phyloP scores from a whole-genome alignment of 2,888 invertebrate genomes.

The Erpobdella octoculata region DNA sequence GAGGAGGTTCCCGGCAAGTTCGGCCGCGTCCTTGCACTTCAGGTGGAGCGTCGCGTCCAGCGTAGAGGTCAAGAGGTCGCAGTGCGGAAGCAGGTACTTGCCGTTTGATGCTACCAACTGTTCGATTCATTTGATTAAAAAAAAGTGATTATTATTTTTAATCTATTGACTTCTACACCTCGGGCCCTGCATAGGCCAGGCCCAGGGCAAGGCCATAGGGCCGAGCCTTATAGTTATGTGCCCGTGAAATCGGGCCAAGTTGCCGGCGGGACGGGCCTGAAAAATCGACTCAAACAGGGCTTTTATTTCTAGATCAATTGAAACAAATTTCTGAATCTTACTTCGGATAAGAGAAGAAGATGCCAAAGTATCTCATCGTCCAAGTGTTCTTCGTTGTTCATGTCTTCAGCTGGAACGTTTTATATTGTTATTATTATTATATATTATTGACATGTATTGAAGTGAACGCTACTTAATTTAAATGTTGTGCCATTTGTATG shows the following conservation, averaged over 20 bases:
- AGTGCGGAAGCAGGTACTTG: conserved; percentile 61
- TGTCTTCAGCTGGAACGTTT: conserved; percentile 54
- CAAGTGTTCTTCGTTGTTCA: conserved; percentile 66
- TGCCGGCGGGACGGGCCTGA: too few species aligned
- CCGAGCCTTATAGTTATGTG: too few species aligned
- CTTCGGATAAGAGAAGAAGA: conserved; percentile 66
- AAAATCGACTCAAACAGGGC: background rate
- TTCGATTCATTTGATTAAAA: too few species aligned
- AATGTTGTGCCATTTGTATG: background rate
- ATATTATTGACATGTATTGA: background rate
- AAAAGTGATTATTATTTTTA: too few species aligned
- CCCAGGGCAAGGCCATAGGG: too few species aligned
- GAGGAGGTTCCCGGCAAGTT: conserved; percentile 61
- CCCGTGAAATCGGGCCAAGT: too few species aligned
- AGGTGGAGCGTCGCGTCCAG: conserved; percentile 66
- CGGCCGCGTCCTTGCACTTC: conserved; percentile 63
- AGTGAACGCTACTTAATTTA: background rate
- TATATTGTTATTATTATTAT: background rate
- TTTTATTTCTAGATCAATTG: background rate
- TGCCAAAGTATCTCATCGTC: conserved; percentile 72
- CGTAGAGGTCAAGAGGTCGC: conserved; percentile 62
- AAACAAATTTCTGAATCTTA: conserved; percentile 40
- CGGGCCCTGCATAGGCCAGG: too few species aligned
- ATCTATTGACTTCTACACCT: too few species aligned
- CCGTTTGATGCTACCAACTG: conserved; percentile 64